Conservation (phyloP, 2,797 vertebrate genomes). For the Rousettus madagascariensis region DNA sequence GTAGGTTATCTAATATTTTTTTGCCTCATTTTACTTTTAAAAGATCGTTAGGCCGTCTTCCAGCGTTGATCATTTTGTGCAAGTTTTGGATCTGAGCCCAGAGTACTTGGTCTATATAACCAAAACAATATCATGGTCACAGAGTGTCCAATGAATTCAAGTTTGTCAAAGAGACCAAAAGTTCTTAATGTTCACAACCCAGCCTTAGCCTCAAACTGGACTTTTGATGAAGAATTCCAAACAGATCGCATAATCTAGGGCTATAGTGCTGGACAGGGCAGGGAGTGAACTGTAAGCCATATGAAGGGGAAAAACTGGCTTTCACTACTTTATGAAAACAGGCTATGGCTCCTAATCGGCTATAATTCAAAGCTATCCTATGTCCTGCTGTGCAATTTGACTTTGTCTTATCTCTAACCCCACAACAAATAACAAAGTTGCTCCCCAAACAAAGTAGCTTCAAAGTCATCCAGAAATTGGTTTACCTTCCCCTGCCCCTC, state of each 20-base stretch:
- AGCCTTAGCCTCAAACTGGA: neutral
- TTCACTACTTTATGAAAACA: neutral
- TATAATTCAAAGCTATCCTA: neutral
- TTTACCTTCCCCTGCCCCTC: neutral
- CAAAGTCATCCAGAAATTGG: neutral
- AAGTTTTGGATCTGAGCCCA: neutral
- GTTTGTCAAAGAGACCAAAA: neutral
- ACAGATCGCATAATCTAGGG: neutral
- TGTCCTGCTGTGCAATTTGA: neutral
- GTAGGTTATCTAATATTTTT: neutral
- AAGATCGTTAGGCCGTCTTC: neutral
- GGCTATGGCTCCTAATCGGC: neutral
- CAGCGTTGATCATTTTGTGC: neutral
- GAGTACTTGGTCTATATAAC: conserved; percentile 37
- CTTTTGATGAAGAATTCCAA: conserved; percentile 43
- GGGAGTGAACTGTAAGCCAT: neutral
- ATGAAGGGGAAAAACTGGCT: neutral
- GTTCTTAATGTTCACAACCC: neutral
- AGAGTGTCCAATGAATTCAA: neutral
- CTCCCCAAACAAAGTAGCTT: neutral
- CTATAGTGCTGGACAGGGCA: neutral
- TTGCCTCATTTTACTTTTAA: neutral
- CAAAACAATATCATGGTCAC: neutral
- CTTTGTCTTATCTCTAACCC: neutral
- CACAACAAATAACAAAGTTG: neutral